Conservation (phyloP, 2,888 invertebrate species). For the Alitta virens region DNA sequence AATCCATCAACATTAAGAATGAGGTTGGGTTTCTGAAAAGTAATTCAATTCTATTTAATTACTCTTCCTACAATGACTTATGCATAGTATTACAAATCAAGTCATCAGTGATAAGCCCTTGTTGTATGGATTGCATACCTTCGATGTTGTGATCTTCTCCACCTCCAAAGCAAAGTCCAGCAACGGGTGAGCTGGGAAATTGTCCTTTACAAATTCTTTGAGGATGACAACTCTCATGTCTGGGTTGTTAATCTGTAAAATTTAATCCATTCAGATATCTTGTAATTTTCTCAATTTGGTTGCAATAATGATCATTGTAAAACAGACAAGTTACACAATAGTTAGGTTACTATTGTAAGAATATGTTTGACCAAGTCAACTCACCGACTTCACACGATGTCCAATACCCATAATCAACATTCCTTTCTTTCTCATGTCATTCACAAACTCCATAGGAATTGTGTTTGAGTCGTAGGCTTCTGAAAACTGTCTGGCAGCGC, state of each 20-base stretch:
- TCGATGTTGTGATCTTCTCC: slow-evolving; percentile 95
- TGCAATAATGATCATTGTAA: no score
- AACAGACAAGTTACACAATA: no score
- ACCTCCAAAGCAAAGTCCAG: slow-evolving; percentile 94
- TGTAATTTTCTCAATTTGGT: no score
- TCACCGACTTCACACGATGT: slow-evolving; percentile 74
- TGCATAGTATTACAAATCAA: no score
- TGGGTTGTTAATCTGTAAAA: slow-evolving; percentile 89
- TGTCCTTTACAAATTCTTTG: slow-evolving; percentile 89
- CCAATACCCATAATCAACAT: slow-evolving; percentile 99
- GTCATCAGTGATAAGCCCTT: no score
- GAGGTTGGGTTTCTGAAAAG: slow-evolving; percentile 83
- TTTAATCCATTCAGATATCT: no score
- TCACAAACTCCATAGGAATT: slow-evolving; percentile 98
- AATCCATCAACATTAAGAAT: slow-evolving; percentile 99
- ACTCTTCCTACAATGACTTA: no score
- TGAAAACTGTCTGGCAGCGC: slow-evolving; percentile 95
- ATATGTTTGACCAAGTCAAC: slow-evolving; percentile 35
- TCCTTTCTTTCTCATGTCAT: slow-evolving; percentile 93
- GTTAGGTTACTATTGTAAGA: no score
- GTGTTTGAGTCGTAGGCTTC: slow-evolving; percentile 91
- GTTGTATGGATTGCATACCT: slow-evolving; percentile 63
- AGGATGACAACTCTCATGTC: slow-evolving; percentile 96
- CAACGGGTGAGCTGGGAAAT: slow-evolving; percentile 92
- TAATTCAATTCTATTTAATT: background rate